phyloP scores from a whole-genome alignment of 2,797 vertebrate genomes.

The Euphonia xanthogaster region DNA sequence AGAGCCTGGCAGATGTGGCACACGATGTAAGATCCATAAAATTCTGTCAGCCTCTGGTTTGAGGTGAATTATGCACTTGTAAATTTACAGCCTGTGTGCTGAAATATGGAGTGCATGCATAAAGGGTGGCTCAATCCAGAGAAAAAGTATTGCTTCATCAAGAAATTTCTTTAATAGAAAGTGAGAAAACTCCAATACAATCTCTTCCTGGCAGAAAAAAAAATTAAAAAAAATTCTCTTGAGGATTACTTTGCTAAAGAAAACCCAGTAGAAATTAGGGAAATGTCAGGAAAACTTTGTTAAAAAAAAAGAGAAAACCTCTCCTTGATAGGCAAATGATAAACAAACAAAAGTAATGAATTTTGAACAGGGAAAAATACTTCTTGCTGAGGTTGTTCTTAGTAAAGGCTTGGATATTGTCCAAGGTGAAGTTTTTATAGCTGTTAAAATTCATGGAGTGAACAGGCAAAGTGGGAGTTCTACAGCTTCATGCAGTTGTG shows the following conservation, averaged over 20 bases:
- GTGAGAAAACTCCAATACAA: background rate
- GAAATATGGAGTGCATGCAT: background rate
- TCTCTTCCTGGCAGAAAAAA: background rate
- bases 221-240: background rate
- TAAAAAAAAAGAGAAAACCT: background rate
- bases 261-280: background rate
- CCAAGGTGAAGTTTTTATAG: background rate
- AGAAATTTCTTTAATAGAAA: background rate
- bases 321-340: background rate
- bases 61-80: background rate
- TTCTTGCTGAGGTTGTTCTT: background rate
- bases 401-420: background rate
- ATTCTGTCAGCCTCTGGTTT: background rate
- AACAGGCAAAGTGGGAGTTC: background rate
- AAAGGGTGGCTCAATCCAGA: background rate
- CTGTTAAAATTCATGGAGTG: background rate
- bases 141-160: background rate
- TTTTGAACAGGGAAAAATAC: background rate
- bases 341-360: background rate
- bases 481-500: background rate
- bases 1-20: background rate
- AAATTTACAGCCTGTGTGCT: background rate
- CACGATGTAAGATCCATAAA: background rate
- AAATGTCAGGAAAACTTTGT: background rate
- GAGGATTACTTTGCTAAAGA: background rate